Percentiles rank a stretch among this genome's conserved stretches.
Evolutionary conservation across 2,113 vertebrate genomes (phyloP).

Genomic region (Psephotus haematonotus): DNA sequence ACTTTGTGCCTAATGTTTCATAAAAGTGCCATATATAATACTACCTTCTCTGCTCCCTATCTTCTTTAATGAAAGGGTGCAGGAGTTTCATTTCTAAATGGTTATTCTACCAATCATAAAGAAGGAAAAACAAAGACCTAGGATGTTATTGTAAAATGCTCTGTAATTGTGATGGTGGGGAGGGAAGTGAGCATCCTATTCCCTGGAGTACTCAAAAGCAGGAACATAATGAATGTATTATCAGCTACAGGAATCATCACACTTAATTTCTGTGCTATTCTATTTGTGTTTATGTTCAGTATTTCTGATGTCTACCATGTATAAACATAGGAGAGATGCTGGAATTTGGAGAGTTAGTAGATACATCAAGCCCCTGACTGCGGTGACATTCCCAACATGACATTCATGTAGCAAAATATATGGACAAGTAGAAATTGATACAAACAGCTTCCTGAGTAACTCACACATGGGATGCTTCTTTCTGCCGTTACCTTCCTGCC

Average conservation of each 20-base stretch:
- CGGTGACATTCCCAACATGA: not conserved
- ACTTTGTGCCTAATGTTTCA: conserved; percentile 28
- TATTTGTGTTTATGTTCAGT: not conserved
- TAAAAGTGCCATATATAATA: conserved; percentile 28
- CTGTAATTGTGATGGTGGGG: not conserved
- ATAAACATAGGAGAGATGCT: not conserved
- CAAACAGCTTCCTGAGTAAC: not conserved
- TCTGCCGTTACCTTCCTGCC: not conserved
- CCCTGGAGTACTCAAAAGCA: not conserved
- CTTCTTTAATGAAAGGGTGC: conserved; percentile 29
- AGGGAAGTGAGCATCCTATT: not conserved
- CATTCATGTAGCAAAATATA: not conserved
- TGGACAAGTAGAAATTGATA: not conserved
- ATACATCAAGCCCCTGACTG: not conserved
- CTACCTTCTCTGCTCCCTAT: not conserved
- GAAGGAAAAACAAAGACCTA: not conserved
- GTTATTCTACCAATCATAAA: not conserved
- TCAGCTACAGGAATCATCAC: not conserved
- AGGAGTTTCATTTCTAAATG: conserved; percentile 19
- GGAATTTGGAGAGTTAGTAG: not conserved
- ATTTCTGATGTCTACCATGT: not conserved
- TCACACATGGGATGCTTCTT: not conserved
- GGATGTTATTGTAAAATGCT: not conserved
- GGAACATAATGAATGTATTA: not conserved
- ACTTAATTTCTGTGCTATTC: not conserved